Base-by-base conservation (phyloP, 1,140 invertebrate species). In the Ostrea denselamellosa region DNA sequence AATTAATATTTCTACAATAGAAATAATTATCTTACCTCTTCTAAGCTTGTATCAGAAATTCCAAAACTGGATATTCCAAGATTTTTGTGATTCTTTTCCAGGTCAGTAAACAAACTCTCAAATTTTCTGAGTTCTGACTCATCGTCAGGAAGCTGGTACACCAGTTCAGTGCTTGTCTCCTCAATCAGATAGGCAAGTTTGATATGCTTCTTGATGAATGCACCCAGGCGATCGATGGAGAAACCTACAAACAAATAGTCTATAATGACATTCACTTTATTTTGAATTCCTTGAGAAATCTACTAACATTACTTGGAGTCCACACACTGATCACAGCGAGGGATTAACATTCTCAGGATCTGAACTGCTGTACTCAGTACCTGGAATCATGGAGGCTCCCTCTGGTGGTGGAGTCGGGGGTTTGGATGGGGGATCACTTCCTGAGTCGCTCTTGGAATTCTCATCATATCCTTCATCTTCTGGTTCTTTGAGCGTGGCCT, bases 31-130 rank as follows among this genome's bases (percentile, higher is more conserved):
- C 25, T 77, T 34, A 94, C 94, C 90, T 95, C 96, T 93, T 96
- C 96, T 14, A 96, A 91, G n/a, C 95, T 96, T 5, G 96, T 96
- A 85, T 96, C 96, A 19, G 96, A 96, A 34, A 97, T 94, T 51
- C 96, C 96, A 93, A 96, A 96, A 83, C 95, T 96, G 12, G 93
- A 93, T 14, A 96, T 92, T 8, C 93, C 93, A 8, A 96, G 89
- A 52, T 93, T 91, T 2, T 92, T 85, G 83, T 95, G 87, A 56
- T 94, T 92, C 12, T 85, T 88, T 88, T 96, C 96, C 12, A 96
- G 90, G n/a, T 93, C 93, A 25, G 22, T 83, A 88, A 96, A 96
- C 28, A 96, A 92, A 19, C 85, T 53, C 86, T 94, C 93, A 88
- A 96, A 94, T 88, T 89, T 90, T 54, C 87, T 90, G 68, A 85